Percentiles rank a stretch among this genome's conserved stretches.
Evolutionary conservation across 2,888 invertebrate genomes (phyloP).

Genomic region (Galeruca laticollis): DNA sequence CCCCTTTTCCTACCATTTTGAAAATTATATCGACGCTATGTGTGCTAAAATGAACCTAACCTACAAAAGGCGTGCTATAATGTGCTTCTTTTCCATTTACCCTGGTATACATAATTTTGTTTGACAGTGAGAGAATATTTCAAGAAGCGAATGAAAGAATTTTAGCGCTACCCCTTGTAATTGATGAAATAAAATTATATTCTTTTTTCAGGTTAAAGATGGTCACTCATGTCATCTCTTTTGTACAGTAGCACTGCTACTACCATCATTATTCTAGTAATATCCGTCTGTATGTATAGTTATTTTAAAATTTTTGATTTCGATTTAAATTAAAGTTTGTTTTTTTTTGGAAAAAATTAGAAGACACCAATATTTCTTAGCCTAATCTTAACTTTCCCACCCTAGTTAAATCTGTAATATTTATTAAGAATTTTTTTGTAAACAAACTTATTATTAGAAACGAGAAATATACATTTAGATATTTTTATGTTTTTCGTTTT

Average conservation of each 20-base stretch:
- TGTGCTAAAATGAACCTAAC: too few relatives aligned
- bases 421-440: constrained; percentile 47
- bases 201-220: constrained; percentile 52
- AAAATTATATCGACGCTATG: too few relatives aligned
- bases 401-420: constrained; percentile 48
- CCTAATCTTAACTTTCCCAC: constrained; percentile 50
- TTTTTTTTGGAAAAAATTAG: constrained; percentile 47
- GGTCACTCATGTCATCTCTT: constrained; percentile 54
- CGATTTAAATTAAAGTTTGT: constrained; percentile 30
- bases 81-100: too few relatives aligned
- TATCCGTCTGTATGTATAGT: constrained; percentile 61
- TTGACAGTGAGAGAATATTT: too few relatives aligned
- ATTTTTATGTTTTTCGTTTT: constrained; percentile 37
- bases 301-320: constrained; percentile 49
- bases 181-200: constrained; percentile 14
- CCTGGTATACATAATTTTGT: too few relatives aligned
- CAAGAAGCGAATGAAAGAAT: not conserved
- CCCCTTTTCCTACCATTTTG: too few relatives aligned
- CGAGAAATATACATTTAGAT: constrained; percentile 32
- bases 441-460: constrained; percentile 33
- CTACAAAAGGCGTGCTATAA: too few relatives aligned
- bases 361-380: constrained; percentile 51
- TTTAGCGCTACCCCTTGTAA: not conserved
- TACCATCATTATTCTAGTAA: constrained; percentile 55
- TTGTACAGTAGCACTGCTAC: constrained; percentile 57